These are phyloP conservation scores for Entelurus aequoreus DNA, from an alignment of 2,113 vertebrate genomes.

Conservation along the genomic window DNA sequence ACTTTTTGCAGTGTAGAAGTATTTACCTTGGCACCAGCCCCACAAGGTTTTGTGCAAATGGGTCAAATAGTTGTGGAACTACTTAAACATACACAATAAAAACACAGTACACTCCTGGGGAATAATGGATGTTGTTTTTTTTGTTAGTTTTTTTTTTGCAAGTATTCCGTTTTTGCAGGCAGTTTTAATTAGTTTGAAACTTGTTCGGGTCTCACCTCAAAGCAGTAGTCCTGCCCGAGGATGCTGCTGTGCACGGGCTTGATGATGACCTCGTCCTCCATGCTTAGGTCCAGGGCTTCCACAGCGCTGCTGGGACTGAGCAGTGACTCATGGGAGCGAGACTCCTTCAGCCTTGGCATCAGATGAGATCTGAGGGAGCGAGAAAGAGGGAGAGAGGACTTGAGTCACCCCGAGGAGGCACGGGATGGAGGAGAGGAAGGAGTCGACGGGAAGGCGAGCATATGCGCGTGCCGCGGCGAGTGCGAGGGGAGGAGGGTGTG, in stretches of 20 bases:
- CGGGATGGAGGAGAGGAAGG: neutral
- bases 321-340: conserved; percentile 97
- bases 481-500: conserved; percentile 26
- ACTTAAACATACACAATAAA: no score
- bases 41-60: no score
- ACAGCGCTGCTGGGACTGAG: conserved; percentile 96
- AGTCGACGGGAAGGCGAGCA: conserved; percentile 33
- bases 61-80: no score
- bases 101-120: no score
- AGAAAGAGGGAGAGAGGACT: conserved; percentile 8
- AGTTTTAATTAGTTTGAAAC: neutral
- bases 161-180: no score
- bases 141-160: no score
- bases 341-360: conserved; percentile 99
- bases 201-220: conserved; percentile 86
- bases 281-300: conserved; percentile 97
- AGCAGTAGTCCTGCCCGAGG: conserved; percentile 96
- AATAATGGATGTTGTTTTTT: no score
- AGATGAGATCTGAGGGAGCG: conserved; percentile 85
- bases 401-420: conserved; percentile 27
- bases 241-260: conserved; percentile 98
- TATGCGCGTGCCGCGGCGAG: conserved; percentile 40
- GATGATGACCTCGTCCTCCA: conserved; percentile 97
- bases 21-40: no score
- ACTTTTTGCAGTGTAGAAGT: no score